A percentile compares a stretch with the other conserved stretches of the same genome.
These are phyloP conservation scores for Mustelus asterias DNA, from an alignment of 2,113 vertebrate genomes.

Conservation along the genomic window DNA sequence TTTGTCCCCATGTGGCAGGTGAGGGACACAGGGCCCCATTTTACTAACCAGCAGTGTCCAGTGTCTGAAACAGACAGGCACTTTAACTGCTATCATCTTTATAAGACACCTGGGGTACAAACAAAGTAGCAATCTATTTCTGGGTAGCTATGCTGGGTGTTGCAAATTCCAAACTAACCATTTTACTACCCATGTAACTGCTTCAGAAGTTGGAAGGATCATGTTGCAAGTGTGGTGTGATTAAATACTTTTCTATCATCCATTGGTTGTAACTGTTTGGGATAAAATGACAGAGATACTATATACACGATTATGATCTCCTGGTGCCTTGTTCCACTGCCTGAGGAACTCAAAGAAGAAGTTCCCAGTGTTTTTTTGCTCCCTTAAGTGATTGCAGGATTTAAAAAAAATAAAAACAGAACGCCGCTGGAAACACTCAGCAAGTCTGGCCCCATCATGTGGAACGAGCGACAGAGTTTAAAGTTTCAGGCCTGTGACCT, in stretches of 20 bases:
- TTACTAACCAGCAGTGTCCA: not conserved
- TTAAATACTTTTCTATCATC: not conserved
- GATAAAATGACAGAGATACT: not conserved
- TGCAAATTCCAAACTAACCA: not conserved
- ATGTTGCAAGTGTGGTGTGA: not conserved
- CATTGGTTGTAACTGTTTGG: not conserved
- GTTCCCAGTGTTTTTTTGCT: not conserved
- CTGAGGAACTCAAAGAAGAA: not conserved
- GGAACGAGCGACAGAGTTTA: no score
- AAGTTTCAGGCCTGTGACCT: no score
- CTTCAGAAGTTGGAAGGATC: not conserved
- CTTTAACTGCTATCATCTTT: not conserved
- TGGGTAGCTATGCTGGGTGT: not conserved
- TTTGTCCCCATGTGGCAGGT: not conserved
- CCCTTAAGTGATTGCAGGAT: not conserved
- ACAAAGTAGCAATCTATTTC: not conserved
- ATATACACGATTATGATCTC: not conserved
- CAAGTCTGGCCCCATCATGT: no score
- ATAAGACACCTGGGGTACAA: not conserved
- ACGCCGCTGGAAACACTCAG: no score
- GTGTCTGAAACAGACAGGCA: not conserved
- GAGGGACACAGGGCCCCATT: not conserved
- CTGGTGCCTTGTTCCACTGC: not conserved
- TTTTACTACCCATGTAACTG: not conserved
- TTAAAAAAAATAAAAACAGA: no score